These are phyloP conservation scores for Clangula hyemalis DNA, from an alignment of 2,797 vertebrate species.

Conservation along the genomic window DNA sequence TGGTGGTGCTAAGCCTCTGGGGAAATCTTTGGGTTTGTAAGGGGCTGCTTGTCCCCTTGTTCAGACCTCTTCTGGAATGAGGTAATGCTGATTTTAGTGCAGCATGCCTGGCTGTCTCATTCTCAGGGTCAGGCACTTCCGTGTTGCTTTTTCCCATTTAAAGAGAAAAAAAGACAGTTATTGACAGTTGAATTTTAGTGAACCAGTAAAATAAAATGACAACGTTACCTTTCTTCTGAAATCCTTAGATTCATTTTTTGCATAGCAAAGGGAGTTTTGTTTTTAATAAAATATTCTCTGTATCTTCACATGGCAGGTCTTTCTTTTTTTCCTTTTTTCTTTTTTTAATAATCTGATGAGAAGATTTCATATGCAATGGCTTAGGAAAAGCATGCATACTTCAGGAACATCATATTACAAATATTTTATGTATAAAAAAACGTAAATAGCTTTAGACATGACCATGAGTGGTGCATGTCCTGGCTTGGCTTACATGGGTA, in stretches of 20 bases:
- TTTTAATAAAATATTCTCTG: background rate
- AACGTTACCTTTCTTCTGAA: background rate
- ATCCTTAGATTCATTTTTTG: background rate
- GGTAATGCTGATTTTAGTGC: fast-evolving
- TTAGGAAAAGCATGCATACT: no score
- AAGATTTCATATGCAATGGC: background rate
- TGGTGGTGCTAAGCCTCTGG: no score
- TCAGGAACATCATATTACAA: background rate
- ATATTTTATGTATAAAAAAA: background rate
- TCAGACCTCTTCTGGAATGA: no score
- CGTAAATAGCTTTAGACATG: no score
- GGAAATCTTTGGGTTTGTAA: background rate
- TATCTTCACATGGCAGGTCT: background rate
- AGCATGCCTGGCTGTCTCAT: background rate
- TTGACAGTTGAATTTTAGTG: no score
- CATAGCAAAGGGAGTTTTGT: background rate
- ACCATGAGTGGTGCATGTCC: background rate
- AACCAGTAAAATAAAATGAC: no score
- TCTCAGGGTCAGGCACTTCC: no score
- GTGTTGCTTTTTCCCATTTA: no score
- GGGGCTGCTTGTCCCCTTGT: background rate
- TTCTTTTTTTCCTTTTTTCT: background rate
- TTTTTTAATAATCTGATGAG: background rate
- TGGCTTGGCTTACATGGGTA: background rate
- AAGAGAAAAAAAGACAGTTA: no score